Base-by-base conservation (phyloP, 2,888 invertebrate genomes). In the Acronicta leporina region DNA sequence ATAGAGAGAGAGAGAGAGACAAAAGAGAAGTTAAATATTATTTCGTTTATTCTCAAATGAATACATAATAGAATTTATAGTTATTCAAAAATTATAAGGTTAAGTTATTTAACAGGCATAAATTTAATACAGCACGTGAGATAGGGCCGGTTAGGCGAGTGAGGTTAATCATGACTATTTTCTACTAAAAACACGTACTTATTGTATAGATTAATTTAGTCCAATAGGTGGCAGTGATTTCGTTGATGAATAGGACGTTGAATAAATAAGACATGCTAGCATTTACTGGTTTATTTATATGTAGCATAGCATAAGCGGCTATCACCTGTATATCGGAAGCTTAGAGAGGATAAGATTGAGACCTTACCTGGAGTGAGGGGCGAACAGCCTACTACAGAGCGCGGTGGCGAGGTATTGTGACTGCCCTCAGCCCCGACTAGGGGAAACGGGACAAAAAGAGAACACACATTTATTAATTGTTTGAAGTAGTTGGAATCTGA, bases 391-490 rank as follows among this genome's bases (percentile, higher is more conserved):
- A 73, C 53, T 20, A 68, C 54, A 15, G 67, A 68, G 49, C 20
- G 60, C 8, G 68, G 73, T 60, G 68, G 73, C 40, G 68, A 60
- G 40, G 73, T 35, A 42, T 60, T 72, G 51, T 40, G 73, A 10
- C 68, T 55, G 67, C 67, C 54, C 27, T 72, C 68, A 60, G 73
- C 67, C 60, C 68, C 73, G 47, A 44, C 68, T 68, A 55, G 68
- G 73, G 73, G 67, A 72, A 72, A 68, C n/a, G 41, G 54, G 51
- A 68, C 73, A 68, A 40, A 72, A 68, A 66, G 8, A 72, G 35
- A 72, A 63, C 14, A 33, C 35, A 40, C 14, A 55, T 59, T 58
- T 11, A 46, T 45, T n/a, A 41, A 43, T 69, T 45, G 38, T 38
- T 13, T 38, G 2, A n/a, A 38, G 38, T 38, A n/a, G 13, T n/a